Conservation (phyloP, 2,888 invertebrate genomes). For the Coelinius sp. region DNA sequence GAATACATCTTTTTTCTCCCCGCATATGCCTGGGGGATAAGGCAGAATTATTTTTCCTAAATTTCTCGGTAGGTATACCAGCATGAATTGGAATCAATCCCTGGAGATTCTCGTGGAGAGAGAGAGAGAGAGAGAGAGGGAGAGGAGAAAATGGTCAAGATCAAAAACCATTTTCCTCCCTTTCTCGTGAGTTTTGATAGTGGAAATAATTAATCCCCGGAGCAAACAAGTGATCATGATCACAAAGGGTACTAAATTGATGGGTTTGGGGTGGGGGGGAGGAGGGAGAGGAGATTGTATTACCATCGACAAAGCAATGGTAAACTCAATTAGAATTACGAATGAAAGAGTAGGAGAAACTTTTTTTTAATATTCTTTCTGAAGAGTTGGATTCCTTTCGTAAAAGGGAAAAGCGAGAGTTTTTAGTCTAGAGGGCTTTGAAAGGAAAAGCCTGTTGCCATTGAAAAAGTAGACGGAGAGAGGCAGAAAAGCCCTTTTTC, state of each 20-base stretch:
- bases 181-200: neutral
- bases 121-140: neutral
- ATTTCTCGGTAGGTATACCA: neutral
- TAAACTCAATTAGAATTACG: conserved; percentile 29
- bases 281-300: neutral
- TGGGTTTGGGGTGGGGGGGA: neutral
- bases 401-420: conserved; percentile 11
- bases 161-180: conserved; percentile 2
- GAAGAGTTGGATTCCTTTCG: neutral
- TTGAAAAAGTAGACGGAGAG: conserved; percentile 30
- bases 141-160: neutral
- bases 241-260: conserved; percentile 1
- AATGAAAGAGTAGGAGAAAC: conserved; percentile 2
- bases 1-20: conserved; percentile 25
- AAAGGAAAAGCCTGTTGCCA: conserved; percentile 31
- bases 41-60: neutral
- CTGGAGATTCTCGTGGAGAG: neutral
- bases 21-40: conserved; percentile 13
- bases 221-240: conserved; percentile 27
- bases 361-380: neutral
- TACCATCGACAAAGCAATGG: conserved; percentile 15
- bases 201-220: conserved; percentile 23
- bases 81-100: neutral
- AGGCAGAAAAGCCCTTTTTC: conserved; percentile 23
- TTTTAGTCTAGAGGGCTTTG: neutral